Conservation (phyloP, 2,797 vertebrate species). For the Atherinosoma microstoma region DNA sequence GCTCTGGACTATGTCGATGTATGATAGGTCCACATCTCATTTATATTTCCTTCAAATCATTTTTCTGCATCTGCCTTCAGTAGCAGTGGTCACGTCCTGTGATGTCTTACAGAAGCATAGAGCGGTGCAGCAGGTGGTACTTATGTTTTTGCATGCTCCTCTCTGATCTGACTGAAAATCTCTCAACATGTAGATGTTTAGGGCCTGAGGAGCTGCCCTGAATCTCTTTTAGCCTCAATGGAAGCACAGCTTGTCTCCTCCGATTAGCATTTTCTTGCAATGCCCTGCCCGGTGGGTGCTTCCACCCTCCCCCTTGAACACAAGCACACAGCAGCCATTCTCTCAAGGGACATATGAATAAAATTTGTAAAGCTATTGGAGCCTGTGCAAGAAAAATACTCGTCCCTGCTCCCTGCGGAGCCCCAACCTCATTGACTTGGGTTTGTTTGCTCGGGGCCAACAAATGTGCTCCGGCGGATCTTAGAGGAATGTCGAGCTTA, state of each 20-base stretch:
- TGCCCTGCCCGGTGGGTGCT: background rate
- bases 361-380: constrained; percentile 62
- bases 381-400: constrained; percentile 43
- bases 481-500: constrained; percentile 26
- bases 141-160: constrained; percentile 2
- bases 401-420: constrained; percentile 50
- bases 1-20: background rate
- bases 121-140: constrained; percentile 18
- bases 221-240: constrained; percentile 17
- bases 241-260: constrained; percentile 39
- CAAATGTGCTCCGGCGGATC: constrained; percentile 48
- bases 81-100: constrained; percentile 1
- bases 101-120: constrained; percentile 1
- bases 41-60: background rate
- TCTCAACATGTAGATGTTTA: constrained; percentile 7
- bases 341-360: constrained; percentile 68
- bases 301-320: constrained; percentile 38
- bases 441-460: constrained; percentile 67
- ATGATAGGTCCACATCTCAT: background rate
- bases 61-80: background rate
- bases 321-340: constrained; percentile 38
- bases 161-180: constrained; percentile 19
- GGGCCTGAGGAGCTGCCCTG: constrained; percentile 3
- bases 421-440: constrained; percentile 59
- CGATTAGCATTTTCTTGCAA: constrained; percentile 42